These are phyloP conservation scores for Rhodinocichla rosea DNA, from an alignment of 2,113 vertebrate species.

Conservation along the genomic window DNA sequence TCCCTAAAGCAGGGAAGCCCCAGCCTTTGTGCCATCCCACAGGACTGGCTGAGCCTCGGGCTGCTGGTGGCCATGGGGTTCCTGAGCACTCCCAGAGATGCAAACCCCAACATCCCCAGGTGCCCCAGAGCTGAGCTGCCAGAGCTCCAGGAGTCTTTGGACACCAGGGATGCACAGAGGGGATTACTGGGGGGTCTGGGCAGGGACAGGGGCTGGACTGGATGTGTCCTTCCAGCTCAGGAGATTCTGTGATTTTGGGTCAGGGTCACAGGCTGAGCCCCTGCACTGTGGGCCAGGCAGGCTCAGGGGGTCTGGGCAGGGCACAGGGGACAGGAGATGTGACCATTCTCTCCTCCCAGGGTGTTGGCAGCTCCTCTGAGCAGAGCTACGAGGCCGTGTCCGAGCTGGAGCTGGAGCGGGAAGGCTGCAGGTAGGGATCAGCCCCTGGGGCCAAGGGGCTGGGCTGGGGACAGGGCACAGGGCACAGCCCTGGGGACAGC, in stretches of 20 bases:
- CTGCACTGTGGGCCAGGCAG: fast-evolving
- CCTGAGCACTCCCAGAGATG: fast-evolving
- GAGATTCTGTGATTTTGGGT: background rate
- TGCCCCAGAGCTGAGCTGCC: background rate
- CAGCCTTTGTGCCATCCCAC: fast-evolving
- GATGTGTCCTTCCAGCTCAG: background rate
- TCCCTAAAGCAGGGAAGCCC: background rate
- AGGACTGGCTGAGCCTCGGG: background rate
- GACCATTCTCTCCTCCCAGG: background rate
- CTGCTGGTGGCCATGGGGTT: background rate
- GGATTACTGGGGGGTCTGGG: background rate
- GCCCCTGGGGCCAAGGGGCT: background rate
- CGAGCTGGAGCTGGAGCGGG: slow-evolving; percentile 42
- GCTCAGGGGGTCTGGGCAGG: background rate
- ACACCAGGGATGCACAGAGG: background rate
- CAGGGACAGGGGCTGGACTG: fast-evolving
- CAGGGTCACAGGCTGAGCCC: background rate
- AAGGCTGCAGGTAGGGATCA: slow-evolving; percentile 54
- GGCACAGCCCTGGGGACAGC: background rate
- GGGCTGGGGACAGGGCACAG: background rate
- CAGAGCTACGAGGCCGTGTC: slow-evolving; percentile 62
- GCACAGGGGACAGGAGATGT: background rate
- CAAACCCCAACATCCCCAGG: fast-evolving
- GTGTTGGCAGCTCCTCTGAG: background rate
- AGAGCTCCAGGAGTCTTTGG: background rate